Evolutionary conservation across 2,888 invertebrate species (phyloP).

Genomic region (Drosophila infuscata): DNA sequence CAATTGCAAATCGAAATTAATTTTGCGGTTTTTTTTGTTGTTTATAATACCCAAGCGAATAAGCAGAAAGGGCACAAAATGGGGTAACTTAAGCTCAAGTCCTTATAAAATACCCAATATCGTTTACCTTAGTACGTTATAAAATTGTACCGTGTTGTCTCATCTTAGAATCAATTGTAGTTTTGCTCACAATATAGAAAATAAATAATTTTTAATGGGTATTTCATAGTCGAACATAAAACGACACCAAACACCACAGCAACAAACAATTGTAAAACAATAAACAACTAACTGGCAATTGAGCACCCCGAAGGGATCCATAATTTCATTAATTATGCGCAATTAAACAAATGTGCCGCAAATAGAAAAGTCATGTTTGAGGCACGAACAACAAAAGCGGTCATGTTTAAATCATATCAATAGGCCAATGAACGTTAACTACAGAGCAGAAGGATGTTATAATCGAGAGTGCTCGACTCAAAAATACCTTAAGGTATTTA

Average conservation of each 20-base stretch:
- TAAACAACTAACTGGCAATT: constrained; percentile 17
- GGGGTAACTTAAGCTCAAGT: not conserved
- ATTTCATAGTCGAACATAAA: not conserved
- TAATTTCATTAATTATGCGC: constrained; percentile 51
- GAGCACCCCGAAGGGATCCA: constrained; percentile 8
- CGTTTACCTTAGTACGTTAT: not conserved
- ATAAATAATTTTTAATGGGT: not conserved
- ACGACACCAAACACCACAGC: not conserved
- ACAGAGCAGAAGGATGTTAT: not conserved
- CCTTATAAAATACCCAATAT: too few species aligned
- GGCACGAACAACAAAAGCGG: constrained; percentile 5
- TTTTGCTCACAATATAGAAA: not conserved
- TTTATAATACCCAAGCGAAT: not conserved
- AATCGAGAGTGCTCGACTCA: not conserved
- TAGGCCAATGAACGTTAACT: constrained; percentile 5
- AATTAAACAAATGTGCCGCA: constrained; percentile 51
- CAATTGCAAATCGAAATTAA: constrained; percentile 60
- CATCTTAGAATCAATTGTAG: not conserved
- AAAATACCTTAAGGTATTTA: not conserved
- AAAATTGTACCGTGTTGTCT: not conserved
- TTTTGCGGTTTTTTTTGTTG: constrained; percentile 44
- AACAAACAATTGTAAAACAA: constrained; percentile 10
- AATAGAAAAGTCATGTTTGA: constrained; percentile 2
- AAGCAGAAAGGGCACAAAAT: not conserved
- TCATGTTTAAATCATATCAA: constrained; percentile 21